A percentile compares a stretch with the other conserved stretches of the same genome.
Conservation (phyloP, 2,888 invertebrate genomes). For the Andrena camellia region DNA sequence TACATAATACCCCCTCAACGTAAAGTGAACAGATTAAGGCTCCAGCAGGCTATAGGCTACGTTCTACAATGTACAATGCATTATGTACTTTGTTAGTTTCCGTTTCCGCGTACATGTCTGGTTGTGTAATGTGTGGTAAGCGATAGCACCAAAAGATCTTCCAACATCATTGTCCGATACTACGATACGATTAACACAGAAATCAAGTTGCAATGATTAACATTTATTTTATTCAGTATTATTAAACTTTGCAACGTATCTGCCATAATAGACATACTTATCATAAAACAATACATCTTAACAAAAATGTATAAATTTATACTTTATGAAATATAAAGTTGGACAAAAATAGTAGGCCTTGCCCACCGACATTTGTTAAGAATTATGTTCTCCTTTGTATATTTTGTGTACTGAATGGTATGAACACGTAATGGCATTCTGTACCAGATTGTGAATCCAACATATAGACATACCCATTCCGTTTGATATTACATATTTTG, state of each 20-base stretch:
- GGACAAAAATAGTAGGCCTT: constrained; percentile 77
- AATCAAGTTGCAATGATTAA: constrained; percentile 73
- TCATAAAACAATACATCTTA: constrained; percentile 78
- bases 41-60: constrained; percentile 85
- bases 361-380: constrained; percentile 69
- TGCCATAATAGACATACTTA: constrained; percentile 74
- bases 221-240: constrained; percentile 70
- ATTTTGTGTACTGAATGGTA: constrained; percentile 66
- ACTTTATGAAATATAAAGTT: constrained; percentile 76
- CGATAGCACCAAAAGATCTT: constrained; percentile 84
- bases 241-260: constrained; percentile 77
- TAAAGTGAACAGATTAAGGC: constrained; percentile 85
- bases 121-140: constrained; percentile 84
- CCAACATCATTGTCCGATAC: constrained; percentile 63
- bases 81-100: constrained; percentile 81
- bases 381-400: constrained; percentile 63
- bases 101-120: constrained; percentile 80
- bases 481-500: constrained; percentile 68
- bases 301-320: constrained; percentile 79
- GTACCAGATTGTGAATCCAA: constrained; percentile 64
- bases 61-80: constrained; percentile 85
- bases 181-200: constrained; percentile 69
- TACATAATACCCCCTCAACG: constrained; percentile 83
- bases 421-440: constrained; percentile 71
- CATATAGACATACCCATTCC: constrained; percentile 63